Conservation (phyloP, 2,888 invertebrate genomes). For the Emmelina monodactyla region DNA sequence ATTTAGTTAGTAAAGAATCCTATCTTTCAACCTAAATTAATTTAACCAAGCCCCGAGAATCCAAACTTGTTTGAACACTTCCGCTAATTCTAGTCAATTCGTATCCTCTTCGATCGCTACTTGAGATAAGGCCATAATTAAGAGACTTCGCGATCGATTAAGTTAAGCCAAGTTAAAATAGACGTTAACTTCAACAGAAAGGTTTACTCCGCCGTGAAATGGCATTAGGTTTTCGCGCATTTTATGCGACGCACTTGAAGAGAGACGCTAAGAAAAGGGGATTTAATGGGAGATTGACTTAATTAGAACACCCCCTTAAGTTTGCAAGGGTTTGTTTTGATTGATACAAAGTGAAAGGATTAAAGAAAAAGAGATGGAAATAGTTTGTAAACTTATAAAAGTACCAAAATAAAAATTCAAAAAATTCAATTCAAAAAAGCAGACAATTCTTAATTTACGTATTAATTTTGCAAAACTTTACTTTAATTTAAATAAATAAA, state of each 20-base stretch:
- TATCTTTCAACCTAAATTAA: too few relatives aligned
- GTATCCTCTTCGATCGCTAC: conserved; percentile 51
- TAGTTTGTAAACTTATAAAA: conserved; percentile 6
- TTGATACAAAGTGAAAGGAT: conserved; percentile 43
- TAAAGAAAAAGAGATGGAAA: too few relatives aligned
- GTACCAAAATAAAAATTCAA: too few relatives aligned
- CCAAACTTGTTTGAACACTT: not conserved
- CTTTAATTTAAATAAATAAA: too few relatives aligned
- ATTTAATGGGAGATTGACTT: conserved; percentile 61
- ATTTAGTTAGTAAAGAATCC: too few relatives aligned
- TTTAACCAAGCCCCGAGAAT: too few relatives aligned
- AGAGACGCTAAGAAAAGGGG: conserved; percentile 60
- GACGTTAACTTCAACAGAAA: conserved; percentile 63
- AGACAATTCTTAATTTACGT: too few relatives aligned
- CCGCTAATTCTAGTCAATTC: conserved; percentile 40
- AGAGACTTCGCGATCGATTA: conserved; percentile 65
- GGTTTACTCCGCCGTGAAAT: conserved; percentile 67
- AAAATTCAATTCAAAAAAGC: too few relatives aligned
- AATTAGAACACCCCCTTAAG: conserved; percentile 48
- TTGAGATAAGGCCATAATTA: conserved; percentile 64
- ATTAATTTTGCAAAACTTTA: too few relatives aligned
- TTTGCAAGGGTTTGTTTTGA: conserved; percentile 55
- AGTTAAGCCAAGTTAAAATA: conserved; percentile 63
- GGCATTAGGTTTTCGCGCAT: conserved; percentile 65
- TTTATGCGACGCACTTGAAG: conserved; percentile 43